phyloP scores from a whole-genome alignment of 2,797 vertebrate genomes.

The Notolabrus celidotus region DNA sequence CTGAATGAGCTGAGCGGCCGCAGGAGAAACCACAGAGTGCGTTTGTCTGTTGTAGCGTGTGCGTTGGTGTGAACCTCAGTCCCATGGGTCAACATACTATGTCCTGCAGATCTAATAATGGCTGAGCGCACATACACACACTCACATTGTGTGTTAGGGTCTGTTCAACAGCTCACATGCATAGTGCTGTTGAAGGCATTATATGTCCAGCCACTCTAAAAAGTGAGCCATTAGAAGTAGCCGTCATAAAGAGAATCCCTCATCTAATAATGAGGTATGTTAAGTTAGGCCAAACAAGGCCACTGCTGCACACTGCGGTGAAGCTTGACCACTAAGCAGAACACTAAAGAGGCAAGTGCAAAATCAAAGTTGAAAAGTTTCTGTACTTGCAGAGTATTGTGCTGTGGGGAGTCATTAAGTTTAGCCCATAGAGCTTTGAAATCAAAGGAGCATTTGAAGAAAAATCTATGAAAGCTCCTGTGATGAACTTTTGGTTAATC shows the following conservation, averaged over 20 bases:
- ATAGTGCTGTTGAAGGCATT: constrained; percentile 60
- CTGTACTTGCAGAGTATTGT: constrained; percentile 36
- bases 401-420: constrained; percentile 18
- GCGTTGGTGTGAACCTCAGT: constrained; percentile 56
- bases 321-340: constrained; percentile 46
- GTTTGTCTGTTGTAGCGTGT: constrained; percentile 65
- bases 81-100: constrained; percentile 59
- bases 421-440: constrained; percentile 23
- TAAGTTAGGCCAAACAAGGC: constrained; percentile 51
- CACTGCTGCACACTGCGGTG: constrained; percentile 44
- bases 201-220: constrained; percentile 41
- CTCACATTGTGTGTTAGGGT: constrained; percentile 26
- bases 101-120: constrained; percentile 65
- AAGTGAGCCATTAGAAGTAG: constrained; percentile 49
- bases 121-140: constrained; percentile 34
- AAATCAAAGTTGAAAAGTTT: constrained; percentile 45
- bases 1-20: constrained; percentile 71
- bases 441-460: not conserved
- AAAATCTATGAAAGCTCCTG: constrained; percentile 9
- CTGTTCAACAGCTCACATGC: constrained; percentile 59
- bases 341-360: constrained; percentile 40
- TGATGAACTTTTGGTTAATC: too few species aligned
- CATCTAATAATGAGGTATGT: constrained; percentile 65
- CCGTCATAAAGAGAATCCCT: constrained; percentile 62
- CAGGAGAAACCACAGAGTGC: constrained; percentile 77